phyloP scores from a whole-genome alignment of 1,140 invertebrate species.

The Limonius californicus region DNA sequence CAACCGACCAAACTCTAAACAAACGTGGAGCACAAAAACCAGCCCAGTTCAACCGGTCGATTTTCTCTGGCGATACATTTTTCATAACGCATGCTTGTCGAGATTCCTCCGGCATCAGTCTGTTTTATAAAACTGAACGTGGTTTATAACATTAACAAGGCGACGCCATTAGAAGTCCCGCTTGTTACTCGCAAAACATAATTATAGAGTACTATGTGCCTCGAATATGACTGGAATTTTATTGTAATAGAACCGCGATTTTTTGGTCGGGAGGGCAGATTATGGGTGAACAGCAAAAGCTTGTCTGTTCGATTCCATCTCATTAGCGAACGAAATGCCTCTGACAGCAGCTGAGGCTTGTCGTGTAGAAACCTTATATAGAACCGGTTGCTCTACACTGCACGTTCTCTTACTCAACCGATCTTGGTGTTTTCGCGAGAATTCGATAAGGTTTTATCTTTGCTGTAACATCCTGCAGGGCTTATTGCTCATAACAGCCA shows the following conservation, averaged over 20 bases:
- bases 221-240: conserved; percentile 35
- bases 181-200: neutral
- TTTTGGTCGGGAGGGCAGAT: neutral
- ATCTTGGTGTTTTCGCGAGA: conserved; percentile 38
- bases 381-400: conserved; percentile 41
- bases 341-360: conserved; percentile 45
- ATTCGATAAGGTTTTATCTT: conserved; percentile 44
- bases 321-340: conserved; percentile 47
- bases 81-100: conserved; percentile 25
- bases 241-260: neutral
- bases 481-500: conserved; percentile 6
- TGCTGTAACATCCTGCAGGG: neutral
- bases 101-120: conserved; percentile 17
- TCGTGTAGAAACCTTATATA: conserved; percentile 44
- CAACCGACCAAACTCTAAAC: neutral
- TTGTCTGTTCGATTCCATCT: conserved; percentile 48
- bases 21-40: conserved; percentile 14
- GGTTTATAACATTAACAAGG: conserved; percentile 18
- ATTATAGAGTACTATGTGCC: conserved; percentile 20
- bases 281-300: conserved; percentile 41
- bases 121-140: conserved; percentile 19
- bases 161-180: conserved; percentile 15
- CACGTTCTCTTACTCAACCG: conserved; percentile 35
- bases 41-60: conserved; percentile 8
- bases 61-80: conserved; percentile 25